Percentiles rank a stretch among this genome's conserved stretches.
Conservation (phyloP, 2,888 invertebrate genomes). For the Eupelmus urozonus region DNA sequence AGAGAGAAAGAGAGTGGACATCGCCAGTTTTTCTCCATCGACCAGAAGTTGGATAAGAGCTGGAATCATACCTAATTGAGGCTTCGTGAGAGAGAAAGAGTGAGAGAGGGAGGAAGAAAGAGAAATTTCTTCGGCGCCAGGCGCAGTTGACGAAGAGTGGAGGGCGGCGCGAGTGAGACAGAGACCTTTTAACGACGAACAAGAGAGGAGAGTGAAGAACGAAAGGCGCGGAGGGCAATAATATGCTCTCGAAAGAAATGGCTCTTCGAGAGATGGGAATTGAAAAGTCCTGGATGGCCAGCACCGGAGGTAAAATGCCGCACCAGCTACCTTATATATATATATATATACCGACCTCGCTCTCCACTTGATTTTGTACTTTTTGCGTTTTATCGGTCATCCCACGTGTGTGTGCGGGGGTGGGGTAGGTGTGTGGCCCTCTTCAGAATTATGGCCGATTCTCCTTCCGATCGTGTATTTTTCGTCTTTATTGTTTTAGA, state of each 20-base stretch:
- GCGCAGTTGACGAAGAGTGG: not conserved
- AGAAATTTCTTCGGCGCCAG: slow-evolving; percentile 23
- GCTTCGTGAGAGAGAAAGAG: too few relatives aligned
- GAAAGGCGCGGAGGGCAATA: slow-evolving; percentile 36
- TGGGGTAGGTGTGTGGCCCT: too few relatives aligned
- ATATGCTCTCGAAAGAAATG: slow-evolving; percentile 53
- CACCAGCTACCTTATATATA: slow-evolving; percentile 3
- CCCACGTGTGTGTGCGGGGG: too few relatives aligned
- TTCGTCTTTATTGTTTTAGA: not conserved
- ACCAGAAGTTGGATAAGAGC: slow-evolving; percentile 55
- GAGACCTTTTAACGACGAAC: slow-evolving; percentile 48
- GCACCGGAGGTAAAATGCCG: slow-evolving; percentile 42
- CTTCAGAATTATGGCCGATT: not conserved
- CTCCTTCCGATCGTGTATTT: not conserved
- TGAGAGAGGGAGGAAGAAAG: too few relatives aligned
- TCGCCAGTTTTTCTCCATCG: slow-evolving; percentile 36
- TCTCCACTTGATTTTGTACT: slow-evolving; percentile 5
- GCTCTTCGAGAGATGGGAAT: slow-evolving; percentile 44
- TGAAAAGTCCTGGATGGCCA: slow-evolving; percentile 47
- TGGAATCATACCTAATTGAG: slow-evolving; percentile 58
- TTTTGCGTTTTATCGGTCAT: not conserved
- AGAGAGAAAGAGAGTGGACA: not conserved
- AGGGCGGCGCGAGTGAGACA: not conserved
- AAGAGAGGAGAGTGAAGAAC: slow-evolving; percentile 39
- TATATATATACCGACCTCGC: not conserved